Percentiles rank a stretch among this genome's conserved stretches.
phyloP scores from a whole-genome alignment of 2,888 invertebrate genomes.

The Pollenia amentaria region DNA sequence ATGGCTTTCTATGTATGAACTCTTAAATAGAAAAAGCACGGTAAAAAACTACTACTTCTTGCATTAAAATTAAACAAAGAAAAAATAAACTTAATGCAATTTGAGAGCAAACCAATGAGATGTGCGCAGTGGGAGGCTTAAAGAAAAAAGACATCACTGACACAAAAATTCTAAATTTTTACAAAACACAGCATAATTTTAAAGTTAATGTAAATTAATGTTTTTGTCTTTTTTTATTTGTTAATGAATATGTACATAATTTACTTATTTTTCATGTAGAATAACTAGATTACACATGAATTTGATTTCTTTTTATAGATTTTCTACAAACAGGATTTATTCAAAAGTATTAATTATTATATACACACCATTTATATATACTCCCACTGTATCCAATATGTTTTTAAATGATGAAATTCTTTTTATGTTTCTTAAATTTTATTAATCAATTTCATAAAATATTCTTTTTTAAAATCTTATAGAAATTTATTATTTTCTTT shows the following conservation, averaged over 20 bases:
- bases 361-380: slow-evolving; percentile 57
- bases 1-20: slow-evolving; percentile 54
- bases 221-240: slow-evolving; percentile 11
- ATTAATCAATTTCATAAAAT: slow-evolving; percentile 26
- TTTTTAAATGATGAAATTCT: slow-evolving; percentile 13
- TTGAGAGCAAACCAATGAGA: slow-evolving; percentile 35
- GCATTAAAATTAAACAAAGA: slow-evolving; percentile 59
- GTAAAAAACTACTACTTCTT: slow-evolving; percentile 48
- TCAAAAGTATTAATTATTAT: slow-evolving; percentile 12
- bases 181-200: slow-evolving; percentile 56
- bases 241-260: slow-evolving; percentile 10
- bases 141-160: slow-evolving; percentile 59
- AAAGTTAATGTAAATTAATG: slow-evolving; percentile 21
- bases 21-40: slow-evolving; percentile 25
- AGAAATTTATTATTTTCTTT: slow-evolving; percentile 50
- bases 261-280: neutral
- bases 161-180: slow-evolving; percentile 42
- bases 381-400: slow-evolving; percentile 29
- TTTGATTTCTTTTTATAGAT: slow-evolving; percentile 2
- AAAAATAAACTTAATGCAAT: slow-evolving; percentile 46
- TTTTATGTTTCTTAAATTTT: slow-evolving; percentile 24
- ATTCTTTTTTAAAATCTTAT: slow-evolving; percentile 41
- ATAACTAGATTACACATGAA: neutral
- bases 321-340: slow-evolving; percentile 25
- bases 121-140: slow-evolving; percentile 68